Conservation (phyloP, 2,797 vertebrate genomes). For the Lindbergichthys nudifrons region DNA sequence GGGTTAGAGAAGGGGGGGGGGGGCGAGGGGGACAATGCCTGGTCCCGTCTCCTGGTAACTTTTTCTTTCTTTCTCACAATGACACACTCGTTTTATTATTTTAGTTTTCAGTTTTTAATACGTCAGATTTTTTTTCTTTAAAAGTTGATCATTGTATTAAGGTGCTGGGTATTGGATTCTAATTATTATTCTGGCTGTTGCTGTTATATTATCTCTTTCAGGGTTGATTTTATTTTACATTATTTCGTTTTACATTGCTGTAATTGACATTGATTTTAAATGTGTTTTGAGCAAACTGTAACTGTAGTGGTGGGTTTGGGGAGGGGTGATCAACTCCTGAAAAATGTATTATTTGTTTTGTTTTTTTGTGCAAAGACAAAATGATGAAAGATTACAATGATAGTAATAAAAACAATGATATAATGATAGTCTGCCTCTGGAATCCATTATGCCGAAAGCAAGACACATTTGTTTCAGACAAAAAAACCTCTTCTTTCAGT, state of each 20-base stretch:
- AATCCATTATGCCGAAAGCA: constrained; percentile 27
- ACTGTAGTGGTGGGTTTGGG: constrained; percentile 84
- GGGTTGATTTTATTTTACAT: constrained; percentile 86
- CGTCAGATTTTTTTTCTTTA: constrained; percentile 72
- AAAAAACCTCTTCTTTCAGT: not conserved
- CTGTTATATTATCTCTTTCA: constrained; percentile 86
- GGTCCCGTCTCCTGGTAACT: constrained; percentile 62
- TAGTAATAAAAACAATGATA: constrained; percentile 89
- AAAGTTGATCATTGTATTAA: constrained; percentile 84
- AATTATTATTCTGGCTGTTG: constrained; percentile 84
- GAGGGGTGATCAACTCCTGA: constrained; percentile 80
- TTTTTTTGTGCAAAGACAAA: constrained; percentile 85
- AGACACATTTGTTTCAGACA: not conserved
- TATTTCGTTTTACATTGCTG: constrained; percentile 86
- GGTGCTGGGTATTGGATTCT: constrained; percentile 88
- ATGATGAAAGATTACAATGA: constrained; percentile 88
- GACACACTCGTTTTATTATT: constrained; percentile 70
- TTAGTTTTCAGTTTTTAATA: constrained; percentile 70
- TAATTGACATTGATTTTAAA: constrained; percentile 88
- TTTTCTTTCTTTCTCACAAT: constrained; percentile 67
- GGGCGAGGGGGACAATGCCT: constrained; percentile 2
- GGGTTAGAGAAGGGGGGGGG: constrained; percentile 16
- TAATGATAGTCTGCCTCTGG: constrained; percentile 64
- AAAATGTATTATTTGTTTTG: constrained; percentile 81
- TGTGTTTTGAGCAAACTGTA: constrained; percentile 84